Evolutionary conservation across 2,797 vertebrate species (phyloP).

Genomic region (Malurus leucopterus): DNA sequence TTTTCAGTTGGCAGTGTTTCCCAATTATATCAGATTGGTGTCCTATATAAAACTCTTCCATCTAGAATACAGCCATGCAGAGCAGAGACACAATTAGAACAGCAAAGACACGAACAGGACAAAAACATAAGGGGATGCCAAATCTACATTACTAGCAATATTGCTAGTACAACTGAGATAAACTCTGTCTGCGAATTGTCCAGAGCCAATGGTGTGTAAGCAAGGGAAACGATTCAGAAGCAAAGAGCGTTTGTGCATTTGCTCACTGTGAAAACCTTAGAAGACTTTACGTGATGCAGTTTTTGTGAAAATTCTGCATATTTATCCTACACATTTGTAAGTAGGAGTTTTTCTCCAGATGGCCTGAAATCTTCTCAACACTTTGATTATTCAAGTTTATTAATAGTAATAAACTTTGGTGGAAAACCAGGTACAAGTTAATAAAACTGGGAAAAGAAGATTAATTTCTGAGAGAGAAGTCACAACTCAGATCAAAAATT

Average conservation of each 20-base stretch:
- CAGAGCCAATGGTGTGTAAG: background rate
- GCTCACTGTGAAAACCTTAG: background rate
- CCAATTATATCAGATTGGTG: background rate
- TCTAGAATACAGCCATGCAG: background rate
- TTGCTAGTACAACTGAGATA: background rate
- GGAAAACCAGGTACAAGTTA: background rate
- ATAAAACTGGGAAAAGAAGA: background rate
- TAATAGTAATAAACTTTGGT: background rate
- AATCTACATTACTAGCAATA: background rate
- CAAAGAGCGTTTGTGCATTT: background rate
- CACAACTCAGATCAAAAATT: background rate
- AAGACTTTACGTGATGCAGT: background rate
- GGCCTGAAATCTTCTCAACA: background rate
- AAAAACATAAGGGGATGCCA: background rate
- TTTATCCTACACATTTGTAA: background rate
- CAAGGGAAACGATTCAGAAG: background rate
- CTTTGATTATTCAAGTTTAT: background rate
- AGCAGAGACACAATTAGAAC: background rate
- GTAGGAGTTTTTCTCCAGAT: background rate
- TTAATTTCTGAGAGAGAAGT: background rate
- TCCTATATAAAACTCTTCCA: background rate
- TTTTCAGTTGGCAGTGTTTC: background rate
- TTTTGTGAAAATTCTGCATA: background rate
- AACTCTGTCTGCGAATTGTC: background rate
- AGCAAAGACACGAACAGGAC: background rate